These are phyloP conservation scores for Tautogolabrus adspersus DNA, from an alignment of 2,113 vertebrate genomes.

Conservation along the genomic window DNA sequence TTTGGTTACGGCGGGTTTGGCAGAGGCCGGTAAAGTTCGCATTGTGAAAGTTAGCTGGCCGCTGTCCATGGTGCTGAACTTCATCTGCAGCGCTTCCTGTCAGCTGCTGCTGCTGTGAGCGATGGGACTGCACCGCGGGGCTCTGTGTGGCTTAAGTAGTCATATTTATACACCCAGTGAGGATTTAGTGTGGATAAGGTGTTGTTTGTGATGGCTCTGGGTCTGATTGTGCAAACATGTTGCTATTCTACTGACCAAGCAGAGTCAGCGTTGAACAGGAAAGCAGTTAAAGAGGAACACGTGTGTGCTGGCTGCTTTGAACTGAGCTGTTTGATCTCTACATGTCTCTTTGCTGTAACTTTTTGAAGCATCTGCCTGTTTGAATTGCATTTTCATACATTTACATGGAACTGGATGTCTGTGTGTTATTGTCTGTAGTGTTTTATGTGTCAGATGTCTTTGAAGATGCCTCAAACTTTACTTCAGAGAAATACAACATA, in stretches of 20 bases:
- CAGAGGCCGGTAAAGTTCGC: conserved; percentile 7
- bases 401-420: neutral
- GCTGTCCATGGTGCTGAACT: conserved; percentile 82
- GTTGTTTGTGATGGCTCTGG: neutral
- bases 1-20: neutral
- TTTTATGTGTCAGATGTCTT: neutral
- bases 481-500: neutral
- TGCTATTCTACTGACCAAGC: neutral
- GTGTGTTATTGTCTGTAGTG: neutral
- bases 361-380: neutral
- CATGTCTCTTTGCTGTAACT: neutral
- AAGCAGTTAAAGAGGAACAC: neutral
- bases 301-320: neutral
- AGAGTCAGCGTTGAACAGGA: neutral
- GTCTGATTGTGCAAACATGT: neutral
- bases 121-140: neutral
- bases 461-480: neutral
- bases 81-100: neutral
- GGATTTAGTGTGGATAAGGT: neutral
- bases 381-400: neutral
- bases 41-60: conserved; percentile 18
- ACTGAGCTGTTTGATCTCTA: neutral
- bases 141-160: neutral
- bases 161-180: neutral
- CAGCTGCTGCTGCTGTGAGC: neutral